A percentile compares a stretch with the other conserved stretches of the same genome.
Conservation (phyloP, 2,797 vertebrate genomes). For the Acanthiza pusilla region DNA sequence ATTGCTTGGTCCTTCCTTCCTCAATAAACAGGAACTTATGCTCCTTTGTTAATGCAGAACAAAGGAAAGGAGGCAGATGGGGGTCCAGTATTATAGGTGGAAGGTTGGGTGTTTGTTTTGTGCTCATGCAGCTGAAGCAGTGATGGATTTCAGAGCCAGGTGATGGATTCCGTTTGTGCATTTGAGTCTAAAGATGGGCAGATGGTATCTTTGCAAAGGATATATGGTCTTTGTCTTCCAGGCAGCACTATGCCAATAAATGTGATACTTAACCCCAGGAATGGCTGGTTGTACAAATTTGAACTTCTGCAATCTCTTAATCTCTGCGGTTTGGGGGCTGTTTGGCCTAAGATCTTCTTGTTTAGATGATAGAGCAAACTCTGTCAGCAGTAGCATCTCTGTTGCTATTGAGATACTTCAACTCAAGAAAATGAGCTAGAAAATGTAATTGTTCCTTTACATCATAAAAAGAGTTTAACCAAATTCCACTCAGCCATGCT, state of each 20-base stretch:
- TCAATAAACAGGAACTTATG: background rate
- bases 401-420: background rate
- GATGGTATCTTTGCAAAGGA: background rate
- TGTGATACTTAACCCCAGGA: background rate
- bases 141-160: background rate
- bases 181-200: background rate
- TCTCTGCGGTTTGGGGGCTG: background rate
- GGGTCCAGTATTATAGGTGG: background rate
- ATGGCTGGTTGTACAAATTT: background rate
- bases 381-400: background rate
- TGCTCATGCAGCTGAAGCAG: background rate
- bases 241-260: background rate
- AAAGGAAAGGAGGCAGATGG: background rate
- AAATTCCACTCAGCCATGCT: background rate
- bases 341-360: background rate
- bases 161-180: background rate
- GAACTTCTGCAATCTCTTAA: background rate
- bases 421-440: background rate
- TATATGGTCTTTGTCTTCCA: background rate
- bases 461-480: background rate
- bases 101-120: background rate
- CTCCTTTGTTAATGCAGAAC: background rate
- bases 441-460: background rate
- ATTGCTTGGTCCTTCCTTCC: background rate
- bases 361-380: background rate